phyloP scores from a whole-genome alignment of 1,140 invertebrate genomes.

The Rhopalosiphum padi region DNA sequence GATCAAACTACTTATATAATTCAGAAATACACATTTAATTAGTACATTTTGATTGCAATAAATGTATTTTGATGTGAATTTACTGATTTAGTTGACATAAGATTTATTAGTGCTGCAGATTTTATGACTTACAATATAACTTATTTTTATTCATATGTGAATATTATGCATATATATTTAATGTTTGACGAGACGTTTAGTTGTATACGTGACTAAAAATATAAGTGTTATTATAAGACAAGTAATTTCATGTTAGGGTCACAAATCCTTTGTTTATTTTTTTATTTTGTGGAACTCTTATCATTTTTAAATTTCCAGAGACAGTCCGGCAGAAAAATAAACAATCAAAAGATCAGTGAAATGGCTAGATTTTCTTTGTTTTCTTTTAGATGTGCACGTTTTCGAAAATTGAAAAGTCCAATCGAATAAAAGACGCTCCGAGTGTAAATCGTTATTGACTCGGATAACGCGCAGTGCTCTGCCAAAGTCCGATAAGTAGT shows the following conservation, averaged over 20 bases:
- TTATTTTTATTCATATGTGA: neutral
- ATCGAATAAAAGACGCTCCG: neutral
- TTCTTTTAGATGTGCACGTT: neutral
- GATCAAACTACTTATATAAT: neutral
- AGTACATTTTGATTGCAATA: neutral
- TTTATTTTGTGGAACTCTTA: neutral
- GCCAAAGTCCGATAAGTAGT: neutral
- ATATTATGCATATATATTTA: neutral
- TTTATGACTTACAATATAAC: neutral
- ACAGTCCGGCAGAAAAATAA: neutral
- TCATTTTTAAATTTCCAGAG: neutral
- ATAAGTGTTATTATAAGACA: neutral
- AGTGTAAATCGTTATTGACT: conserved; percentile 25
- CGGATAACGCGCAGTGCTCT: neutral
- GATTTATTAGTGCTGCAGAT: neutral
- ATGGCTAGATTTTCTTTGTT: neutral
- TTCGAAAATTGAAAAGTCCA: neutral
- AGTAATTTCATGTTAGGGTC: neutral
- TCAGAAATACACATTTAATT: neutral
- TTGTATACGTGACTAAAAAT: neutral
- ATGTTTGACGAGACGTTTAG: neutral
- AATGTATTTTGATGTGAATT: neutral
- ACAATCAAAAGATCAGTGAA: neutral
- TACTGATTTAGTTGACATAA: neutral
- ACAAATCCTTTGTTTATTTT: conserved; percentile 19